Evolutionary conservation across 30 jellyfish, hydroid and myxozoan species (phyloP), one percentile per base, ranked within the genome.

Genomic region (Aurelia sp.): DNA sequence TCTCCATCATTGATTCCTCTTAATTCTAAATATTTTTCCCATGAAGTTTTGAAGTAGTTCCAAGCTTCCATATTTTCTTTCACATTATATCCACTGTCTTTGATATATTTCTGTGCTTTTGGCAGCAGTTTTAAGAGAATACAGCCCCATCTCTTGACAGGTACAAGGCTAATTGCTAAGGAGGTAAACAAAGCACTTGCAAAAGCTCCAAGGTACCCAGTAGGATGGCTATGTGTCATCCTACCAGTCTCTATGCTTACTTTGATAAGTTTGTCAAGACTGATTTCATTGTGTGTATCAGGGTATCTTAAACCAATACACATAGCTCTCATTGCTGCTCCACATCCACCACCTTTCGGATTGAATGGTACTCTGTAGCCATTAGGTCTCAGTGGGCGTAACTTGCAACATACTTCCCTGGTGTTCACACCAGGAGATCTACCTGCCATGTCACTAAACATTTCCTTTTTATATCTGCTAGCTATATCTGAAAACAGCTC

Each of bases 291-390:
- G 16, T 62, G 80, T 4, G 83, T 64, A 73, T 89, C 89, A 13
- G 98, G 97, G 83, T 82, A 93, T 63, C 98, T 67, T 78, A 93
- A 68, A 33, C 98, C 98, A 16, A 93, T 93, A 64, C 96, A 88
- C 98, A 93, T 93, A n/a, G 98, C 30, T 64, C 98, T 62, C 98
- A 93, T 93, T 16, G 98, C 97, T 4, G 97, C 98, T 18, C 98
- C 98, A 65, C 98, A 93, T 4, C 98, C 98, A 5, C 98, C 98
- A 31, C 98, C 98, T 7, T 80, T 72, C 6, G 77, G 40, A 53
- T 93, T 89, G 68, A 93, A 93, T 31, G 98, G 98, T 11, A 93
- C 66, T 61, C 87, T 58, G 87, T 97, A 93, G n/a, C 98, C 98
- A 30, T 89, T 62, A 9, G 95, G 89, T 15, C 73, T 31, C 16